phyloP scores from a whole-genome alignment of 2,888 invertebrate species.

The Lysandra bellargus region DNA sequence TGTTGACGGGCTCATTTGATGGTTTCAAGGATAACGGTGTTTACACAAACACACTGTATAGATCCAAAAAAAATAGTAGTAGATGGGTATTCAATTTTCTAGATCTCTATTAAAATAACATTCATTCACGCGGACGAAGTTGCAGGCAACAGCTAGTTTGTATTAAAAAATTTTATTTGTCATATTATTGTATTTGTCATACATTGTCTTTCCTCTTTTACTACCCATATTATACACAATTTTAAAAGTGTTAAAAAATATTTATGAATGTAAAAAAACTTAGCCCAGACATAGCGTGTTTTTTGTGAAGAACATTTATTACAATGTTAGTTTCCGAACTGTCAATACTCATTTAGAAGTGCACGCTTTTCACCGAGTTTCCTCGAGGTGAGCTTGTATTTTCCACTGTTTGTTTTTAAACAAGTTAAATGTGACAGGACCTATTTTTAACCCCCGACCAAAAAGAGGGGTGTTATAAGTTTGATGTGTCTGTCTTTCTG shows the following conservation, averaged over 20 bases:
- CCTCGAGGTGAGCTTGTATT: background rate
- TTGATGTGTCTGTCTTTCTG: too few relatives aligned
- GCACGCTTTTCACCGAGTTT: background rate
- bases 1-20: too few relatives aligned
- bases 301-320: background rate
- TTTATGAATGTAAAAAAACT: background rate
- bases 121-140: too few relatives aligned
- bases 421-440: background rate
- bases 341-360: slow-evolving; percentile 14
- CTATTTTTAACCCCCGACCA: background rate
- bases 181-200: too few relatives aligned
- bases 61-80: too few relatives aligned
- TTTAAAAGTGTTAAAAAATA: background rate
- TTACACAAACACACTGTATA: too few relatives aligned
- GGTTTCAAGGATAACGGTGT: too few relatives aligned
- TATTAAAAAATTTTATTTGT: too few relatives aligned
- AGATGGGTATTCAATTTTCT: too few relatives aligned
- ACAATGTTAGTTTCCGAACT: slow-evolving; percentile 1
- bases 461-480: too few relatives aligned
- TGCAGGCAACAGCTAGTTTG: too few relatives aligned
- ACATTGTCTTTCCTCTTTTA: background rate
- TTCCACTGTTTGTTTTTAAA: background rate
- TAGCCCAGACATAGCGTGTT: background rate
- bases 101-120: too few relatives aligned
- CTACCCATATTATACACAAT: background rate